Base-by-base conservation (phyloP, 2,888 invertebrate species). In the Sycophila texana region DNA sequence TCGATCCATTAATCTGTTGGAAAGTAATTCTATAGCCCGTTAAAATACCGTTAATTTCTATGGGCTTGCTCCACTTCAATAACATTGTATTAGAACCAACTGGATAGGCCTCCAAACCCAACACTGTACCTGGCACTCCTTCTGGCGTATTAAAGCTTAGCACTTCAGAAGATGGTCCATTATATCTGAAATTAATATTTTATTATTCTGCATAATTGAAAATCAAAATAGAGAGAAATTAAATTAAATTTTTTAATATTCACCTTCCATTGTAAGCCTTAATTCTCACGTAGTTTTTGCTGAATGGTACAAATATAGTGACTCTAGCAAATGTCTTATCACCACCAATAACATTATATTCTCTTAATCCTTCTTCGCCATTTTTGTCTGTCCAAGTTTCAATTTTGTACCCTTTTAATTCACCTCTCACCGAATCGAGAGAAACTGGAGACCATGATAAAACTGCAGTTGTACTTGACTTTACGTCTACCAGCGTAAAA, bases 391-490 rank as follows among this genome's bases (percentile, higher is more conserved):
- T 96, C 98, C 99, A 99, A 12, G 97, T 98, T 90, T 97, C 97
- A 81, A 99, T 96, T 93, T 97, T 98, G 91, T 99, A 99, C 2
- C 99, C 99, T 86, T 95, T 96, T 91, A 99, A 97, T 91, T 97
- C 96, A 12, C 99, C 99, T 51, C 95, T 93, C 0, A 99, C 94
- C 0, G 96, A 94, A 30, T 95, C 94, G 0, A 94, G 92, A 47
- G 95, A 92, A 0, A 99, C 98, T 0, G 96, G 94, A 87, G 95
- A 94, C 99, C 99, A 99, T 84, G 94, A 94, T 76, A 99, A 93
- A 53, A 95, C 91, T 0, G 98, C 99, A 1, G 95, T 94, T 51
- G 96, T 97, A 57, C 96, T 95, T 18, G 95, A 95, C 53, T 95
- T 94, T 30, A 97, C 94, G 84, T 95, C 93, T 0, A 94, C 92